Conservation (phyloP, 2,113 vertebrate species). For the Galeopterus variegatus region DNA sequence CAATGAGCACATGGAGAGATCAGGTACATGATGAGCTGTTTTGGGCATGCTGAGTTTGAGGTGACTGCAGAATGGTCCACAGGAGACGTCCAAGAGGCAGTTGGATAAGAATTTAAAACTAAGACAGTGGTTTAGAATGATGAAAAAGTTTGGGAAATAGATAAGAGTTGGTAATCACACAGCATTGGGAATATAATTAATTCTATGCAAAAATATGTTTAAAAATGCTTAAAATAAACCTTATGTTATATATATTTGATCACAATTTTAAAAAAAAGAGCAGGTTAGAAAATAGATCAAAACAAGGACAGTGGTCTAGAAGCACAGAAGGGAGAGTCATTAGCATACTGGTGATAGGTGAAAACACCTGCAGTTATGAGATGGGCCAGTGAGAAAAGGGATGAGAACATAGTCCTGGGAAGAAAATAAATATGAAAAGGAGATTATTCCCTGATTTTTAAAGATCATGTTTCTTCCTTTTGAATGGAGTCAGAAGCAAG, state of each 20-base stretch:
- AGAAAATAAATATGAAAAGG: not conserved
- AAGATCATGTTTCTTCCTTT: not conserved
- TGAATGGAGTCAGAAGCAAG: conserved; percentile 32
- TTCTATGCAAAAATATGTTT: too few species aligned
- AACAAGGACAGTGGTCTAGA: not conserved
- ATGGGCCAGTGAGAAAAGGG: not conserved
- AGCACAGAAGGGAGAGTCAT: not conserved
- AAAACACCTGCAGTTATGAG: conserved; percentile 6
- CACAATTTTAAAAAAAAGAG: too few species aligned
- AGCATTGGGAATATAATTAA: too few species aligned
- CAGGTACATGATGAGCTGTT: not conserved
- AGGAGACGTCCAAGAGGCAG: not conserved
- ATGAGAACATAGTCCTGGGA: not conserved
- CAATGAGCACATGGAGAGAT: not conserved
- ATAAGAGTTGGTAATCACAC: too few species aligned
- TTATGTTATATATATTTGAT: too few species aligned
- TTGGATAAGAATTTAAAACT: not conserved
- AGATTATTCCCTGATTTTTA: not conserved
- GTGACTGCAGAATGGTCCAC: not conserved
- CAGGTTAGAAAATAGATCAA: not conserved
- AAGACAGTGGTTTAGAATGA: not conserved
- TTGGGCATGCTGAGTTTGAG: not conserved
- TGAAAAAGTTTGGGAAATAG: too few species aligned
- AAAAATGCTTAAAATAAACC: too few species aligned
- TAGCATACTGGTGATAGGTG: not conserved